Base-by-base conservation (phyloP, 2,113 vertebrate species). In the Proterorhinus semilunaris region DNA sequence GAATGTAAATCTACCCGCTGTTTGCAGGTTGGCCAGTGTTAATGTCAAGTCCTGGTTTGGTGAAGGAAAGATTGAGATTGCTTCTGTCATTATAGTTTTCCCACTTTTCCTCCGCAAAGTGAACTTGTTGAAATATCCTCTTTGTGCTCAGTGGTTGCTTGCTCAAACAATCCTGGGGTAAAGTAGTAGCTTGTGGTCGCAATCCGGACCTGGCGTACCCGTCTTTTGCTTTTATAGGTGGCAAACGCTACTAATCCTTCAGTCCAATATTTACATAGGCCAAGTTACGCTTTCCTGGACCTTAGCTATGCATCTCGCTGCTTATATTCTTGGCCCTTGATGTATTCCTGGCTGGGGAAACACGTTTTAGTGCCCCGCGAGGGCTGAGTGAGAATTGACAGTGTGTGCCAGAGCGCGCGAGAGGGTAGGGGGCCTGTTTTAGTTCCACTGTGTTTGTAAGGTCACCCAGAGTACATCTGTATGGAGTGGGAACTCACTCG, bases 391-490 rank as follows among this genome's bases (percentile, higher is more conserved):
- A 90, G 84, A 87, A 89, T 83, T 87, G 84, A 88, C 87, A 89
- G 86, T 82, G 78, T 88, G 84, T 78, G 85, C 84, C 74, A 89
- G 87, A 88, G 86, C 81, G 71, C 82, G 86, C 71, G 79, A 27
- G 63, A 85, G 89, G 76, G 73, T 81, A 64, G 85, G 72, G 81
- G 74, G 81, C 77, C 79, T 65, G 16, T 83, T 92, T 94, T 86
- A 87, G 85, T 86, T 84, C 86, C 76, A 79, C 80, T 83, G 87
- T 80, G 86, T 88, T 87, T 91, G 84, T 79, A 91, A 91, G 89
- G 93, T 95, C 91, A 92, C 86, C 80, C 90, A 86, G 85, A 94
- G 92, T 92, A 85, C 87, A 82, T 65, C 62, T 88, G 83, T 92
- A 89, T 78, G 88, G 90, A 94, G 87, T 90, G 88, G 87, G 90